phyloP scores from a whole-genome alignment of 2,888 invertebrate species.

The Pimpla rufipes region DNA sequence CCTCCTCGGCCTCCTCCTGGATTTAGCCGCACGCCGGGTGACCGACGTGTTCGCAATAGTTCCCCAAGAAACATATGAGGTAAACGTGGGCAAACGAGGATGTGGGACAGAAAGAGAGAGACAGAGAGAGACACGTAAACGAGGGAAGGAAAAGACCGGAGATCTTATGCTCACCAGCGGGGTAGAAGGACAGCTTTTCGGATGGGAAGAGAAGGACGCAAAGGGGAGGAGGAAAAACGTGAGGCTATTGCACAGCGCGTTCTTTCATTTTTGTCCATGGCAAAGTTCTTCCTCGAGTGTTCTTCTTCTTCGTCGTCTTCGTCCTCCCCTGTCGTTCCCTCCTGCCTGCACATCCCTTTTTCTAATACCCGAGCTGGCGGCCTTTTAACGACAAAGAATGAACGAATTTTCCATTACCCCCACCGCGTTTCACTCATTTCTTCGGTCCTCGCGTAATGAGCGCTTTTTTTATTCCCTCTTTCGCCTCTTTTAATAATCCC shows the following conservation, averaged over 20 bases:
- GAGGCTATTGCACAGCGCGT: conserved; percentile 13
- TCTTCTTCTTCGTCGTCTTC: neutral
- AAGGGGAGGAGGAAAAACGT: conserved; percentile 28
- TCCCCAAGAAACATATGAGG: conserved; percentile 19
- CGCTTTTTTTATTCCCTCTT: conserved; percentile 6
- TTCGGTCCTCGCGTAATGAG: conserved; percentile 3
- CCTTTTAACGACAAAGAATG: neutral
- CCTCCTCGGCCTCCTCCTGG: conserved; percentile 22
- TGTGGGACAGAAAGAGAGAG: neutral
- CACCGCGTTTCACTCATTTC: conserved; percentile 2
- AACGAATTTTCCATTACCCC: neutral
- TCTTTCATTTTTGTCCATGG: conserved; percentile 1
- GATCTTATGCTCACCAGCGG: neutral
- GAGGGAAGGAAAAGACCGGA: conserved; percentile 1
- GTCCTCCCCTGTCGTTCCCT: neutral
- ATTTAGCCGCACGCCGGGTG: conserved; percentile 45
- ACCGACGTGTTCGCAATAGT: conserved; percentile 43
- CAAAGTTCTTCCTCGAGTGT: neutral
- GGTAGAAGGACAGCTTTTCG: neutral
- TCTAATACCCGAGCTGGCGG: neutral
- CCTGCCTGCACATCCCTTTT: neutral
- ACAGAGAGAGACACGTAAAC: neutral
- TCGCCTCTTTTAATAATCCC: conserved; percentile 33
- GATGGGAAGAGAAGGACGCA: neutral
- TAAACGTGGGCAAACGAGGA: conserved; percentile 21